phyloP scores from a whole-genome alignment of 2,797 vertebrate species.

The Aphelocoma californica region DNA sequence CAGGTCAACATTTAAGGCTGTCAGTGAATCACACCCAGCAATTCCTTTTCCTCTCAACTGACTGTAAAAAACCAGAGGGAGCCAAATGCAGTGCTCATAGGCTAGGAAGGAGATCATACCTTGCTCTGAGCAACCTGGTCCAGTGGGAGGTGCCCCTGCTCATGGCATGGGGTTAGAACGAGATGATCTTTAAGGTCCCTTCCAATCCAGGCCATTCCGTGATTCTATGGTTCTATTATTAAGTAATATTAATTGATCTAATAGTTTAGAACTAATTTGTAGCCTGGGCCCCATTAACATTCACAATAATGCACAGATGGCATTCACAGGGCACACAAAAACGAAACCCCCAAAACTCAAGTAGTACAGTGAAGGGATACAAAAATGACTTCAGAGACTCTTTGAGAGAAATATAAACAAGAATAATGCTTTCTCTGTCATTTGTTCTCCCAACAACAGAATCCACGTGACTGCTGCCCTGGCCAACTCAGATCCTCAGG shows the following conservation, averaged over 20 bases:
- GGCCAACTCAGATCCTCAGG: neutral
- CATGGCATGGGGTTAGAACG: rapidly evolving
- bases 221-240: neutral
- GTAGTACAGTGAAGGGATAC: neutral
- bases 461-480: neutral
- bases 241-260: neutral
- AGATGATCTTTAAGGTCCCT: neutral
- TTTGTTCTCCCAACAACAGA: neutral
- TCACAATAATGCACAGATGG: neutral
- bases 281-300: neutral
- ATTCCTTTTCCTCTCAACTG: neutral
- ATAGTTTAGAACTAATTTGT: neutral
- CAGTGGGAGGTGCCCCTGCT: neutral
- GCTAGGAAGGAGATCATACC: neutral
- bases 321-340: neutral
- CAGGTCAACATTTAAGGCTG: neutral
- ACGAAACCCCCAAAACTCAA: neutral
- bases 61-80: neutral
- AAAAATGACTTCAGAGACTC: neutral
- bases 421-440: neutral
- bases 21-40: neutral
- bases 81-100: neutral
- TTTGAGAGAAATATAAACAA: neutral
- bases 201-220: neutral
- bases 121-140: neutral